Percentiles rank a stretch among this genome's conserved stretches.
Evolutionary conservation across 2,888 invertebrate genomes (phyloP).

Genomic region (Allacma fusca): DNA sequence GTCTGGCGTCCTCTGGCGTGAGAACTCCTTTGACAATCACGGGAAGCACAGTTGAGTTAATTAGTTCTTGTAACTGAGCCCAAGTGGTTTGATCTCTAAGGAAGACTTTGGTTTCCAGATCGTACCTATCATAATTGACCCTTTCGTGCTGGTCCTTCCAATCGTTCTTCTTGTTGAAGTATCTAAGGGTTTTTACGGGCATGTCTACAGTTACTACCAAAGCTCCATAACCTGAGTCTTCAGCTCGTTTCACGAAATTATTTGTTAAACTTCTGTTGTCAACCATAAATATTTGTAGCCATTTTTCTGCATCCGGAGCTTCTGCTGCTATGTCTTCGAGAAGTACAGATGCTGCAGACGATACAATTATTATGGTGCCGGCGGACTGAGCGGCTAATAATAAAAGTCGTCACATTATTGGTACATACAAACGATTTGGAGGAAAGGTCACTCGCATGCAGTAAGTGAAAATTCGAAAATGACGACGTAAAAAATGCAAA

Average conservation of each 20-base stretch:
- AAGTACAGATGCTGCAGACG: slow-evolving; percentile 85
- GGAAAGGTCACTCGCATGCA: too few relatives aligned
- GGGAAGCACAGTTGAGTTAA: slow-evolving; percentile 76
- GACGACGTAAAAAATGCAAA: too few relatives aligned
- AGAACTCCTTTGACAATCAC: slow-evolving; percentile 87
- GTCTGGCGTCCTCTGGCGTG: slow-evolving; percentile 83
- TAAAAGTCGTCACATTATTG: neutral
- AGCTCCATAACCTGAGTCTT: slow-evolving; percentile 82
- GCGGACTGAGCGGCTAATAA: slow-evolving; percentile 74
- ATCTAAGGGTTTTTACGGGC: slow-evolving; percentile 18
- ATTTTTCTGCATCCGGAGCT: slow-evolving; percentile 78
- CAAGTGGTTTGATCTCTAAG: neutral
- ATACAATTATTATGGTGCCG: slow-evolving; percentile 80
- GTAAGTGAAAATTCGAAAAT: too few relatives aligned
- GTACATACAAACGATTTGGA: too few relatives aligned
- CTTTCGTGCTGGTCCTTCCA: neutral
- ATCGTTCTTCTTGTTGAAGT: slow-evolving; percentile 16
- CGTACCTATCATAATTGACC: slow-evolving; percentile 13
- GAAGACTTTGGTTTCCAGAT: neutral
- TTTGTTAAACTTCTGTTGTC: slow-evolving; percentile 71
- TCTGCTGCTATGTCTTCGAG: slow-evolving; percentile 85
- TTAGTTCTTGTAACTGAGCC: neutral
- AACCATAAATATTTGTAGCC: slow-evolving; percentile 88
- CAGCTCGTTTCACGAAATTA: slow-evolving; percentile 78
- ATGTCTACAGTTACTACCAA: slow-evolving; percentile 83